Evolutionary conservation across 2,797 vertebrate genomes (phyloP).

Genomic region (Gephyroberyx darwinii): DNA sequence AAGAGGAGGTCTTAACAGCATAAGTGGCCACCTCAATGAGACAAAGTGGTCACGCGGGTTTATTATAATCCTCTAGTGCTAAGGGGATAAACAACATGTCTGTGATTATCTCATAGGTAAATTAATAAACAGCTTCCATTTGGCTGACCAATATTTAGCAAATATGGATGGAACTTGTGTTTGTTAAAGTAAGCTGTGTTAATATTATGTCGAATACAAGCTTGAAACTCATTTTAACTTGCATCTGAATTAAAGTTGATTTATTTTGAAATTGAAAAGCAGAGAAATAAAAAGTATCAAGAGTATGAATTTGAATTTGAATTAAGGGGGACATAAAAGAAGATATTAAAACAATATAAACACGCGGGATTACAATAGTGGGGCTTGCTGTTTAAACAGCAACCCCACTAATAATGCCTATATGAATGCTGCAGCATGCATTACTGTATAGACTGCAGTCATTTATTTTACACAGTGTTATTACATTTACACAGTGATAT

Average conservation of each 20-base stretch:
- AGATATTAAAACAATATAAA: not conserved
- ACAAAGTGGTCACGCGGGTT: constrained; percentile 42
- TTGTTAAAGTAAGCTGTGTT: constrained; percentile 5
- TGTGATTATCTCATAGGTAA: constrained; percentile 60
- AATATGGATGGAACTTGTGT: not conserved
- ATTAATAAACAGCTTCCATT: constrained; percentile 33
- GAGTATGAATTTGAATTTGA: constrained; percentile 6
- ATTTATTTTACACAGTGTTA: constrained; percentile 36
- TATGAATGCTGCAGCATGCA: constrained; percentile 56
- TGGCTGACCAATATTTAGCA: constrained; percentile 16
- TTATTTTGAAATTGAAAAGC: constrained; percentile 10
- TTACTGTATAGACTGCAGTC: constrained; percentile 61
- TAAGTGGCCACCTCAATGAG: constrained; percentile 43
- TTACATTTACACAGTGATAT: constrained; percentile 47
- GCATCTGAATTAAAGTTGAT: not conserved
- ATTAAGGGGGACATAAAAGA: not conserved
- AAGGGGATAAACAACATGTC: constrained; percentile 59
- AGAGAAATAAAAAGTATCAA: not conserved
- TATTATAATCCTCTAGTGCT: constrained; percentile 46
- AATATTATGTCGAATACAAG: constrained; percentile 2
- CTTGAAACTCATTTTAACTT: not conserved
- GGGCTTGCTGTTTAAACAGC: too few relatives aligned
- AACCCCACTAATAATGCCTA: too few relatives aligned
- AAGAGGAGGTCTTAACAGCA: constrained; percentile 36
- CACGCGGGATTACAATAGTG: too few relatives aligned